Evolutionary conservation across 2,888 invertebrate species (phyloP).

Genomic region (Pterostichus madidus): DNA sequence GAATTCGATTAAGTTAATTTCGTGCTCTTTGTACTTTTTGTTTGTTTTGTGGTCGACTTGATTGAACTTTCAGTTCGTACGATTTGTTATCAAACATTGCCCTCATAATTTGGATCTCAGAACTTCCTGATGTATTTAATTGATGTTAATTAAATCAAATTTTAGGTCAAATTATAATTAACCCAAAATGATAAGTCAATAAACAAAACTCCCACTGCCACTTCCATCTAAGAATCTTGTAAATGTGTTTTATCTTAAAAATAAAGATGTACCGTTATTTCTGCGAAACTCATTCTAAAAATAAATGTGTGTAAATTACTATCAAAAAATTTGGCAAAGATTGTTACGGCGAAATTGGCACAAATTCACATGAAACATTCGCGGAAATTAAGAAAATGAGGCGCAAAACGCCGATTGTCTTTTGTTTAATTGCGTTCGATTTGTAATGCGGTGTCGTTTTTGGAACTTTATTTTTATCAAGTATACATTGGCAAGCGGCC

Average conservation of each 20-base stretch:
- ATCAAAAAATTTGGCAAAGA: conserved; percentile 1
- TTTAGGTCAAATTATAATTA: conserved; percentile 54
- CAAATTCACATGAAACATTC: not conserved
- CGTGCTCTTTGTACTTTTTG: not conserved
- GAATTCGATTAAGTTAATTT: too few species aligned
- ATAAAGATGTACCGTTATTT: conserved; percentile 13
- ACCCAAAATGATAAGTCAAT: conserved; percentile 42
- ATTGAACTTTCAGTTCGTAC: conserved; percentile 5
- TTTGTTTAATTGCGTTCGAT: not conserved
- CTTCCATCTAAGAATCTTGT: not conserved
- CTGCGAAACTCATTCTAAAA: conserved; percentile 18
- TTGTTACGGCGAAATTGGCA: not conserved
- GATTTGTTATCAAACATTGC: conserved; percentile 33
- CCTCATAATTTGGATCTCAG: conserved; percentile 14
- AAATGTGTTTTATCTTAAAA: conserved; percentile 19
- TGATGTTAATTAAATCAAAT: conserved; percentile 49
- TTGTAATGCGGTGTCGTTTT: not conserved
- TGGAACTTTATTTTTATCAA: conserved; percentile 18
- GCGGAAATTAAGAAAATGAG: not conserved
- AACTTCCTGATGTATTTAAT: conserved; percentile 17
- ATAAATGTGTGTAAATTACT: not conserved
- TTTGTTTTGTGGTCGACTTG: too few species aligned
- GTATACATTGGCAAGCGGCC: conserved; percentile 6
- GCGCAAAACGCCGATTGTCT: not conserved
- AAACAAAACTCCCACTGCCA: conserved; percentile 5